These are phyloP conservation scores for Geodia barretti DNA, from an alignment of 37 sponge, comb jelly and placozoan genomes.

Conservation along the genomic window DNA sequence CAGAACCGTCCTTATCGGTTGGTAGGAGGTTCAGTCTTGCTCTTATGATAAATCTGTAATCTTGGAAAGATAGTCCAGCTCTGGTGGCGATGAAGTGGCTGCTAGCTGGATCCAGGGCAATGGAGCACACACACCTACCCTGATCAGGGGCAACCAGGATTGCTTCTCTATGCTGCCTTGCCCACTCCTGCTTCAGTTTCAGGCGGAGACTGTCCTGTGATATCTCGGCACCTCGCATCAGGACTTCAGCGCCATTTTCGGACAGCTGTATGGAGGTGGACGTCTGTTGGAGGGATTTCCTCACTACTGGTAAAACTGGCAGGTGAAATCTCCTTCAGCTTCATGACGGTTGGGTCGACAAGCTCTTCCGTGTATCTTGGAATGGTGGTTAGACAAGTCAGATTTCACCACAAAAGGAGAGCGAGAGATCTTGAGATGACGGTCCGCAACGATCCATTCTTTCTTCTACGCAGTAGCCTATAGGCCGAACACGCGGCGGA, in stretches of 20 bases:
- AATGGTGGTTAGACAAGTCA: not conserved
- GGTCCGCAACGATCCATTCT: too few relatives aligned
- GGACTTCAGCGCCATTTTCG: too few relatives aligned
- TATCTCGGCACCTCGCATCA: too few relatives aligned
- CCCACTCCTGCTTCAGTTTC: too few relatives aligned
- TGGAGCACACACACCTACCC: not conserved
- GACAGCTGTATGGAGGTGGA: too few relatives aligned
- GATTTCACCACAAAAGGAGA: too few relatives aligned
- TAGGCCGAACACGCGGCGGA: too few relatives aligned
- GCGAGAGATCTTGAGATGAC: too few relatives aligned
- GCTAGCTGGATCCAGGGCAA: conserved; percentile 16
- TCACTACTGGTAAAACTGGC: conserved; percentile 13
- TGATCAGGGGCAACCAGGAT: conserved; percentile 20
- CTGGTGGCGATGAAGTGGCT: conserved; percentile 2
- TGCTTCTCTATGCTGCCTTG: too few relatives aligned
- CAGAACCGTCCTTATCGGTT: conserved; percentile 2
- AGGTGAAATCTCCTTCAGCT: not conserved
- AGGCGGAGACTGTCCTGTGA: too few relatives aligned
- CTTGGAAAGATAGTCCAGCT: not conserved
- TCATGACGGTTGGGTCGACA: not conserved
- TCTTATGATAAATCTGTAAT: not conserved
- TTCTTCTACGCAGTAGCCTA: not conserved
- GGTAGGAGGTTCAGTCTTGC: conserved; percentile 46
- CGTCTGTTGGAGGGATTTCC: too few relatives aligned
- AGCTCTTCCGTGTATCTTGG: not conserved